Base-by-base conservation (phyloP, 2,113 vertebrate genomes). In the Podarcis muralis region DNA sequence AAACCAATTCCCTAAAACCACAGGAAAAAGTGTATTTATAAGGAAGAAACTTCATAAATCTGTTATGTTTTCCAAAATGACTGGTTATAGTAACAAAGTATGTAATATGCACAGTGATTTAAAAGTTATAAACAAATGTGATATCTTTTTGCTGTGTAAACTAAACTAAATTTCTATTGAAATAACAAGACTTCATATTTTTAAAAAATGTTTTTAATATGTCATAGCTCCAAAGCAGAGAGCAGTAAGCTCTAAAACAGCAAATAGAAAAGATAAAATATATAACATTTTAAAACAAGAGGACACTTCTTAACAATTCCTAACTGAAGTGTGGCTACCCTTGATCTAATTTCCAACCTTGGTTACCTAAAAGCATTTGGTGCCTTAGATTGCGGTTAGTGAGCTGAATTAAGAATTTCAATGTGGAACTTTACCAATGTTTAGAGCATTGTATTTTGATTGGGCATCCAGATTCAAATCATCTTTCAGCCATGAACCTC, bases 41-140 rank as follows among this genome's bases (percentile, higher is more conserved):
- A 93, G 94, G 80, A 87, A 89, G 87, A 81, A 92, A 85, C 7
- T 57, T 11, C 32, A 25, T 48, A 72, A 74, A 86, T 90, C 66
- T 95, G 88, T 77, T 85, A 37, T 94, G 95, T 88, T 86, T 76
- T 94, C 95, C 93, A 79, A 93, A 69, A 92, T 90, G 82, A 94
- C 57, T 90, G 48, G 3, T 87, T 85, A 74, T 22, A 89, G 80
- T 65, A 88, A 85, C 27, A 84, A 68, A 88, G 77, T 32, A 83
- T 89, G 48, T 84, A 93, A 74, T 3, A 37, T 82, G 57, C 15
- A 18, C 0, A 84, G 69, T 88, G 94, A 83, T 93, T 95, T 92
- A 74, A 87, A 90, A 5, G 9, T 65, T 62, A 25, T 69, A 88
- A 83, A 27, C 78, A 85, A n/a, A 75, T 1, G 5, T 30, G 23